A percentile compares a stretch with the other conserved stretches of the same genome.
These are phyloP conservation scores for Sinocyclocheilus anophthalmus DNA, from an alignment of 2,113 vertebrate genomes.

Conservation along the genomic window DNA sequence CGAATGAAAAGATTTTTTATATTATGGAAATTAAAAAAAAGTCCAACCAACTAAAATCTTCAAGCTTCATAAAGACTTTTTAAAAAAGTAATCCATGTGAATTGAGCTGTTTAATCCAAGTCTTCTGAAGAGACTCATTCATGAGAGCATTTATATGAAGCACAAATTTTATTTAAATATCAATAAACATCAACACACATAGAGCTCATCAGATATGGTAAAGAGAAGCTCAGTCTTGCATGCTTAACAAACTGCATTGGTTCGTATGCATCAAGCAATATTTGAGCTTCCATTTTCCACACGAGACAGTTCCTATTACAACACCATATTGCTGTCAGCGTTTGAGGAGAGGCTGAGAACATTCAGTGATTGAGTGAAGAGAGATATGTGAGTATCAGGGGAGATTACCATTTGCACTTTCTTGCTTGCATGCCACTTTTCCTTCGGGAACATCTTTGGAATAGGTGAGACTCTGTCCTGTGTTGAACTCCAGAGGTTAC, in stretches of 20 bases:
- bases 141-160: background rate
- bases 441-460: constrained; percentile 2
- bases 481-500: constrained; percentile 5
- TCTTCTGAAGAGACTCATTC: background rate
- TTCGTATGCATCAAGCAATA: background rate
- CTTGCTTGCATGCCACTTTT: background rate
- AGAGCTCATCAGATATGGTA: background rate
- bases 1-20: too few species aligned
- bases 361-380: background rate
- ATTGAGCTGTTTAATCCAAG: background rate
- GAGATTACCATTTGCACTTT: constrained; percentile 13
- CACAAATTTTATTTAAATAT: background rate
- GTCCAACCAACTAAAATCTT: background rate
- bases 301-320: background rate
- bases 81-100: background rate
- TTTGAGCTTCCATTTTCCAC: background rate
- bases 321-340: background rate
- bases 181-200: background rate
- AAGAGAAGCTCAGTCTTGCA: background rate
- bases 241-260: background rate
- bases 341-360: background rate
- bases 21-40: background rate
- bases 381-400: background rate
- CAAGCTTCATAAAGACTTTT: background rate
- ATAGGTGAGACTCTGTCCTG: constrained; percentile 4